Evolutionary conservation across 2,888 invertebrate genomes (phyloP).

Genomic region (Aromia moschata): DNA sequence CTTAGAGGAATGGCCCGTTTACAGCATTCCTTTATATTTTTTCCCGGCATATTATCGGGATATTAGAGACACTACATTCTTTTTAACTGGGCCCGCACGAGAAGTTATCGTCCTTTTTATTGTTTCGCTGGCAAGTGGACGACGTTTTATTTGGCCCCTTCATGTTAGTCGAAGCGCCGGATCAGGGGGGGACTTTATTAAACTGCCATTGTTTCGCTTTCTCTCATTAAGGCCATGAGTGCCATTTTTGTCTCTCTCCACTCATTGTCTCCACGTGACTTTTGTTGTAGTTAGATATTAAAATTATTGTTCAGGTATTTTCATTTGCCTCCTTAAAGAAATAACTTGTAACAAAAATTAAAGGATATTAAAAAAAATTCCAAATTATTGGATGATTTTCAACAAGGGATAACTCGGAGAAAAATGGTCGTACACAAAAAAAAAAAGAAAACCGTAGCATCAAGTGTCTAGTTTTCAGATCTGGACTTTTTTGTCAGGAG

Average conservation of each 20-base stretch:
- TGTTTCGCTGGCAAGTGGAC: constrained; percentile 24
- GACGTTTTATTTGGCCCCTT: constrained; percentile 3
- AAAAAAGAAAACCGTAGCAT: too few species aligned
- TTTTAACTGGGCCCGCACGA: constrained; percentile 19
- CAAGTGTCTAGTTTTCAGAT: too few species aligned
- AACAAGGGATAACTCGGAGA: too few species aligned
- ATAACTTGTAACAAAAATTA: too few species aligned
- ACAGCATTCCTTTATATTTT: constrained; percentile 20
- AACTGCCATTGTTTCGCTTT: constrained; percentile 19
- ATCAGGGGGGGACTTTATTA: constrained; percentile 20
- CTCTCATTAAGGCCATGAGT: constrained; percentile 19
- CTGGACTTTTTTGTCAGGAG: too few species aligned
- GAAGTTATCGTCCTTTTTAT: constrained; percentile 26
- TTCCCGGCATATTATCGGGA: constrained; percentile 23
- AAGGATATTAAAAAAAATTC: too few species aligned
- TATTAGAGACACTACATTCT: constrained; percentile 26
- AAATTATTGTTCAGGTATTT: too few species aligned
- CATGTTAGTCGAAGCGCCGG: constrained; percentile 7
- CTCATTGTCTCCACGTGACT: too few species aligned
- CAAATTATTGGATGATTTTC: too few species aligned
- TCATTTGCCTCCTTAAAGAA: too few species aligned
- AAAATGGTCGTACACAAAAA: too few species aligned
- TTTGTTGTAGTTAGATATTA: too few species aligned
- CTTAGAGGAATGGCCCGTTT: constrained; percentile 14
- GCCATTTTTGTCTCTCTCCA: neutral